These are phyloP conservation scores for Myotis vivesi DNA, from an alignment of 2,797 vertebrate genomes.

Conservation along the genomic window DNA sequence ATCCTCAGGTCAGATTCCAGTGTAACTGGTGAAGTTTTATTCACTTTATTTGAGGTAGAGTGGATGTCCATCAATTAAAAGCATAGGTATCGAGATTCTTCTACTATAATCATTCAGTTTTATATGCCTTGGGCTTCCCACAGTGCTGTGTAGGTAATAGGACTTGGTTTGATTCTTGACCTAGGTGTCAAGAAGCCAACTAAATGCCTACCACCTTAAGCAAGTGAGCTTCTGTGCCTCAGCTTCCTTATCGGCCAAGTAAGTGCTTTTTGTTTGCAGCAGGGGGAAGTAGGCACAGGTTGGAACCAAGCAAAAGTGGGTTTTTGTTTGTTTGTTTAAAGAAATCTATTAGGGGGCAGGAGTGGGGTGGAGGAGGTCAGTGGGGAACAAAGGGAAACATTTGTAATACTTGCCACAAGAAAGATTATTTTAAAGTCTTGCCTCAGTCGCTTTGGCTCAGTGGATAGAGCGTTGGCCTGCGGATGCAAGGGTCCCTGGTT, in stretches of 20 bases:
- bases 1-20: conserved; percentile 17
- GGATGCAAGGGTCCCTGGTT: too few relatives aligned
- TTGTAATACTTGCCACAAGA: too few relatives aligned
- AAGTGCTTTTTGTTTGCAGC: conserved; percentile 24
- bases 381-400: too few relatives aligned
- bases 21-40: conserved; percentile 16
- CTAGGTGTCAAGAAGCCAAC: not conserved
- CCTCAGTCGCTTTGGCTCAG: too few relatives aligned
- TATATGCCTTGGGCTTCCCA: not conserved
- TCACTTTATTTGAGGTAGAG: not conserved
- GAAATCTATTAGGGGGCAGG: too few relatives aligned
- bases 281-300: not conserved
- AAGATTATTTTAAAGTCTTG: too few relatives aligned
- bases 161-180: conserved; percentile 16
- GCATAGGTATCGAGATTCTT: not conserved
- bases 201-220: not conserved
- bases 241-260: conserved; percentile 22
- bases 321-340: not conserved
- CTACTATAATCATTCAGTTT: not conserved
- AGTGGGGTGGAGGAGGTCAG: too few relatives aligned
- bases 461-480: too few relatives aligned
- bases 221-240: conserved; percentile 19
- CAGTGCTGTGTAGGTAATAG: not conserved
- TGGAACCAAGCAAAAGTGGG: conserved; percentile 23
- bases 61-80: not conserved